Evolutionary conservation across 1,140 invertebrate genomes (phyloP).

Genomic region (Antheraea pernyi): DNA sequence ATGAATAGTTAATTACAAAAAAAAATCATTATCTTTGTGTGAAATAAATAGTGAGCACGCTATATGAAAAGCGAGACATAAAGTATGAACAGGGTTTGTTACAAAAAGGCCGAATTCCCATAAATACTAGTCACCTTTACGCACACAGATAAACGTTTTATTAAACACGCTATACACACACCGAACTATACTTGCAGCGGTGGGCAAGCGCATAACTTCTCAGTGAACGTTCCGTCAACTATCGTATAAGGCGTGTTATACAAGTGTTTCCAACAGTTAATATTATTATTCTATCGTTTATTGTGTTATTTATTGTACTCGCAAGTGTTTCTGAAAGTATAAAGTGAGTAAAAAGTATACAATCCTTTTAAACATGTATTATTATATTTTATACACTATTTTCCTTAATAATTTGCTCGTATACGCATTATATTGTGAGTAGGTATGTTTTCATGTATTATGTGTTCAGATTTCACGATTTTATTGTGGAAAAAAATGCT

Average conservation of each 20-base stretch:
- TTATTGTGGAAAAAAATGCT: neutral
- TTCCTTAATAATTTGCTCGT: neutral
- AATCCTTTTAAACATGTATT: neutral
- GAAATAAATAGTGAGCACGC: too few relatives aligned
- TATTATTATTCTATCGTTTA: neutral
- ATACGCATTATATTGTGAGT: neutral
- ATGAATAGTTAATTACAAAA: too few relatives aligned
- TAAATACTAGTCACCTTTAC: neutral
- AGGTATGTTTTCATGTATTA: neutral
- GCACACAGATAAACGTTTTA: slow-evolving; percentile 2
- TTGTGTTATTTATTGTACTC: neutral
- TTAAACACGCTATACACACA: neutral
- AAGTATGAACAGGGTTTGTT: neutral
- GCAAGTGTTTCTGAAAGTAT: neutral
- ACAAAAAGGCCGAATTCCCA: neutral
- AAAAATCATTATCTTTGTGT: too few relatives aligned
- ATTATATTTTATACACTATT: neutral
- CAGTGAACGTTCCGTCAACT: neutral
- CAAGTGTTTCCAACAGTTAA: neutral
- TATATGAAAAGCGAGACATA: neutral
- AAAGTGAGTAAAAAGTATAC: neutral
- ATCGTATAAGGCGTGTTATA: neutral
- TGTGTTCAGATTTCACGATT: neutral
- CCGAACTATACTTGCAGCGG: neutral
- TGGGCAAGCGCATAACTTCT: slow-evolving; percentile 8